A percentile compares a stretch with the other conserved stretches of the same genome.
These are phyloP conservation scores for Acanthopagrus latus DNA, from an alignment of 2,797 vertebrate genomes.

Conservation along the genomic window DNA sequence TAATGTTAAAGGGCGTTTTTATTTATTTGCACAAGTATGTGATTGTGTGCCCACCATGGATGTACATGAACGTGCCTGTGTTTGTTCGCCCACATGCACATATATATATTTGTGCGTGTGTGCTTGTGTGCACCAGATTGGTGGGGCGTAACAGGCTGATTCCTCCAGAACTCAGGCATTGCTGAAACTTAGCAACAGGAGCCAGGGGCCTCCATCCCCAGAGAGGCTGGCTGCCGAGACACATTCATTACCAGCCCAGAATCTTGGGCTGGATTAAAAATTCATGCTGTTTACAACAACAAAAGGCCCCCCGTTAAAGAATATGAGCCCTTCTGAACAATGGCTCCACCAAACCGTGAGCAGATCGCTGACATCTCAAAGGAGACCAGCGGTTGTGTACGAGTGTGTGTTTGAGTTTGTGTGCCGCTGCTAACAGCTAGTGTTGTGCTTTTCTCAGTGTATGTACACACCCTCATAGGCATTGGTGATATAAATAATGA, in stretches of 20 bases:
- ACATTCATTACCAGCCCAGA: conserved; percentile 84
- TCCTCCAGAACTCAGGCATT: conserved; percentile 79
- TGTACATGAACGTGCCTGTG: conserved; percentile 2
- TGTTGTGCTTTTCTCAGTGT: conserved; percentile 62
- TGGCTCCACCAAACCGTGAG: conserved; percentile 82
- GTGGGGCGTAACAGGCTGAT: conserved; percentile 75
- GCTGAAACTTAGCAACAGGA: conserved; percentile 85
- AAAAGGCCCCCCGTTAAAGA: conserved; percentile 83
- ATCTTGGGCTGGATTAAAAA: conserved; percentile 86
- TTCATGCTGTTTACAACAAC: conserved; percentile 89
- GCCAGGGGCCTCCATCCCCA: conserved; percentile 78
- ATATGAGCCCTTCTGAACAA: conserved; percentile 84
- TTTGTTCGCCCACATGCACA: conserved; percentile 15
- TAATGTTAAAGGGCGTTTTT: conserved; percentile 18
- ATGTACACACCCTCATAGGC: conserved; percentile 69
- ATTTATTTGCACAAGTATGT: conserved; percentile 26
- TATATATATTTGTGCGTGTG: conserved; percentile 31
- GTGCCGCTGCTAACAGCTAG: conserved; percentile 63
- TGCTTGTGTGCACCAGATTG: conserved; percentile 56
- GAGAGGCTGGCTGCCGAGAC: conserved; percentile 79
- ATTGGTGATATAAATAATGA: conserved; percentile 82
- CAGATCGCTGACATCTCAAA: conserved; percentile 83
- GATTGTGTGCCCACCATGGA: conserved; percentile 26
- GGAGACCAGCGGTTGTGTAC: conserved; percentile 68
- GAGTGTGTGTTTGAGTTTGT: conserved; percentile 68